phyloP scores from a whole-genome alignment of 2,113 vertebrate genomes.

The Albula glossodonta region DNA sequence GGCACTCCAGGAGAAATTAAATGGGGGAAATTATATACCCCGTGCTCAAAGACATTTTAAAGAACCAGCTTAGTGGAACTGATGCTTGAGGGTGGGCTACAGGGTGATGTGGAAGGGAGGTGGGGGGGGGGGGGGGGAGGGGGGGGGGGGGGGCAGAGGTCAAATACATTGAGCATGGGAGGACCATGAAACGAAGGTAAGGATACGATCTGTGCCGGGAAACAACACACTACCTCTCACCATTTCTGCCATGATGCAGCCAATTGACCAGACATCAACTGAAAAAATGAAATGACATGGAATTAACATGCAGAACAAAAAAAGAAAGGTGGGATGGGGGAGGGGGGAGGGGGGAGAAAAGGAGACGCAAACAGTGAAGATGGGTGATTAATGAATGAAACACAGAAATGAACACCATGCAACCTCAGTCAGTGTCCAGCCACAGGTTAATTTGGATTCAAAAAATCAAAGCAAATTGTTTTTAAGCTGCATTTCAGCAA shows the following conservation, averaged over 20 bases:
- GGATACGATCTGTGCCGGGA: constrained; percentile 99
- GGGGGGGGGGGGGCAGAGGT: neutral
- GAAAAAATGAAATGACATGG: constrained; percentile 95
- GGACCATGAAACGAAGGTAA: constrained; percentile 67
- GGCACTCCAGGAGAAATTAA: neutral
- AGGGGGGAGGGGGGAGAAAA: constrained; percentile 34
- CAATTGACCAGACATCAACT: constrained; percentile 99
- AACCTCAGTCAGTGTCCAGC: constrained; percentile 51
- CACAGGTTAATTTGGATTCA: neutral
- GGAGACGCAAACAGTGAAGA: constrained; percentile 19
- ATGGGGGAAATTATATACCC: neutral
- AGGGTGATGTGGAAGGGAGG: neutral
- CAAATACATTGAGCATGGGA: neutral
- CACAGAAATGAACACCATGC: constrained; percentile 40
- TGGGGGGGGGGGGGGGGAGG: neutral
- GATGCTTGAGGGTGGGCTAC: neutral
- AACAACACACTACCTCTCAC: constrained; percentile 99
- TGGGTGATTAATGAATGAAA: constrained; percentile 18
- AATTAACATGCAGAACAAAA: constrained; percentile 79
- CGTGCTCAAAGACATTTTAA: neutral
- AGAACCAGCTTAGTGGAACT: neutral
- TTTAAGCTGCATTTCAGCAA: neutral
- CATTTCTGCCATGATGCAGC: constrained; percentile 99
- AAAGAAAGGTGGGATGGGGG: constrained; percentile 41
- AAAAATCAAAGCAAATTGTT: no score